Base-by-base conservation (phyloP, 2,113 vertebrate genomes). In the Pedetes capensis region DNA sequence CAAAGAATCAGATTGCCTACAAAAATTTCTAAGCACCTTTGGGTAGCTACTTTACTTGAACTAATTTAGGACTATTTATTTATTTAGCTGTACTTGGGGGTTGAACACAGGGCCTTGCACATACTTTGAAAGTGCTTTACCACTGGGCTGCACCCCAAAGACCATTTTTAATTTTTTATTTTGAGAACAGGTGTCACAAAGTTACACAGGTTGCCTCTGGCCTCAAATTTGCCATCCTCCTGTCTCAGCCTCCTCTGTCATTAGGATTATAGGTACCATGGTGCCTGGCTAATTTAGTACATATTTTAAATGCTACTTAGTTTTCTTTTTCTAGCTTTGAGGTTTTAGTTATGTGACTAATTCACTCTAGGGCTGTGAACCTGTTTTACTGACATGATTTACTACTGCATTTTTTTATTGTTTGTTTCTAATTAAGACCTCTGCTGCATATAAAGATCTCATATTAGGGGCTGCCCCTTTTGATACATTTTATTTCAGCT, bases 381-480 rank as follows among this genome's bases (percentile, higher is more conserved):
- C 23, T n/a, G 8, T 64, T 95, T 95, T 25, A n/a, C 59, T 94
- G 81, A 90, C 53, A 74, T 78, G 63, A 94, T 37, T 47, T 61
- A 44, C 68, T 57, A 47, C 4, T 80, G 9, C 23, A 29, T n/a
- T 55, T 95, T 49, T n/a, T 55, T 85, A n/a, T 81, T n/a, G 37
- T 91, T 91, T 91, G 18, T 91, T 95, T 80, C 42, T 11, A 55
- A 95, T 89, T 95, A 93, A 89, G 87, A 81, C 42, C 37, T 61
- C 66, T 79, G 72, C 42, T 80, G 66, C n/a, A 82, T 75, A 53
- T 84, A 32, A 81, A 85, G 53, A 76, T 27, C 72, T 86, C n/a
- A 72, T 42, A 53, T 82, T 71, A 78, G 23, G 18, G n/a, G 32
- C 34, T 78, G 8, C 68, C 39, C 27, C 72, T 79, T 63, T 49